phyloP scores from a whole-genome alignment of 2,797 vertebrate species.

The Nothura maculosa region DNA sequence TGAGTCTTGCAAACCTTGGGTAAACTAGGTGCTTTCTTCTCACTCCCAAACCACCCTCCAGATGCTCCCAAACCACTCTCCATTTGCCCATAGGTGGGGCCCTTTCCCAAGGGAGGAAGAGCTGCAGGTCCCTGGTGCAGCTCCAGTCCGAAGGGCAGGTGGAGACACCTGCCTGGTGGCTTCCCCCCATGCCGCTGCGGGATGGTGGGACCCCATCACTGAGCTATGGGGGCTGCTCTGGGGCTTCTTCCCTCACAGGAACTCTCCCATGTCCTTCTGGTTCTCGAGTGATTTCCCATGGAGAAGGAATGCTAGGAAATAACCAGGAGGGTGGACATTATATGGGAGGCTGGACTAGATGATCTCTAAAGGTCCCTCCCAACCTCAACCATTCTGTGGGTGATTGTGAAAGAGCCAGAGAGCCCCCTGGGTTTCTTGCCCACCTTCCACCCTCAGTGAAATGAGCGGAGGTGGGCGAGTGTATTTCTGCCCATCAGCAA shows the following conservation, averaged over 20 bases:
- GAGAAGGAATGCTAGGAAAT: neutral
- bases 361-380: no score
- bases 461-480: no score
- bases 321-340: no score
- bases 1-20: neutral
- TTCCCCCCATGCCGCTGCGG: no score
- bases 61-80: neutral
- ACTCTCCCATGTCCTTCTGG: neutral
- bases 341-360: no score
- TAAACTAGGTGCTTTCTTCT: neutral
- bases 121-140: no score
- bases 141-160: no score
- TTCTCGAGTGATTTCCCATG: neutral
- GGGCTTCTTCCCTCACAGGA: neutral
- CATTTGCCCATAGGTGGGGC: slow-evolving; percentile 53
- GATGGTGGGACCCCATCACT: neutral
- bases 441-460: neutral
- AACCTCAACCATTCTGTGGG: no score
- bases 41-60: neutral
- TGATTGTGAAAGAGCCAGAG: no score
- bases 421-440: no score
- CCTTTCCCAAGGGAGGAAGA: slow-evolving; percentile 40
- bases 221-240: neutral
- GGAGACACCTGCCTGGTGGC: no score
- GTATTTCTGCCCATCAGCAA: no score